These are phyloP conservation scores for Gila robusta DNA, from an alignment of 2,797 vertebrate species.

Conservation along the genomic window DNA sequence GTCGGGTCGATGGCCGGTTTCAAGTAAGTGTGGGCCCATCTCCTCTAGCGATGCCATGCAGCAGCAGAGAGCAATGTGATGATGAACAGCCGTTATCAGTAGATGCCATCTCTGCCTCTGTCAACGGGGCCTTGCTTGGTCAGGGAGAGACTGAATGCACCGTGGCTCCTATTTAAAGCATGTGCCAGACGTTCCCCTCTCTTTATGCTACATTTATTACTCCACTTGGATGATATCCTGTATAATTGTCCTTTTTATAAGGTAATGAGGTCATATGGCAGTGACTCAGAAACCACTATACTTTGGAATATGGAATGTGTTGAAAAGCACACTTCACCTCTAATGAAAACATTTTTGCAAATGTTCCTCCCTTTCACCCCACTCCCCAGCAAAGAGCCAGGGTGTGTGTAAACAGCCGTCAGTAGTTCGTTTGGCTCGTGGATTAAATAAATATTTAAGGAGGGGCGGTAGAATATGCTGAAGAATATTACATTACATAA, in stretches of 20 bases:
- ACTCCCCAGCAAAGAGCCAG: slow-evolving; percentile 29
- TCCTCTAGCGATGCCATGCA: slow-evolving; percentile 10
- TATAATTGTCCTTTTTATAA: slow-evolving; percentile 65
- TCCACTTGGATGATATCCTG: slow-evolving; percentile 76
- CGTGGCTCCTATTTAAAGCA: slow-evolving; percentile 75
- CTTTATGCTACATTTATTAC: slow-evolving; percentile 79
- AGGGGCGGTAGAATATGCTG: background rate
- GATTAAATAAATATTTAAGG: slow-evolving; percentile 30
- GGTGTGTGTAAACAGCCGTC: slow-evolving; percentile 33
- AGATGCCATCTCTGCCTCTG: slow-evolving; percentile 78
- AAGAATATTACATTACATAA: background rate
- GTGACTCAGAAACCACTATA: slow-evolving; percentile 70
- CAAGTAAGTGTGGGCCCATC: slow-evolving; percentile 16
- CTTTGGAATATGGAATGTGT: slow-evolving; percentile 65
- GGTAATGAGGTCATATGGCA: slow-evolving; percentile 72
- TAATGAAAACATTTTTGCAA: slow-evolving; percentile 58
- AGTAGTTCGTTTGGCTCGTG: slow-evolving; percentile 11
- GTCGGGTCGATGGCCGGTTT: background rate
- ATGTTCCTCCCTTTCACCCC: slow-evolving; percentile 36
- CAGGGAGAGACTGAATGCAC: slow-evolving; percentile 68
- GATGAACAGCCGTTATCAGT: slow-evolving; percentile 79
- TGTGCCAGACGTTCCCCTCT: slow-evolving; percentile 67
- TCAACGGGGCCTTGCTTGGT: slow-evolving; percentile 76
- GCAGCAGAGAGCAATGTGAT: slow-evolving; percentile 70
- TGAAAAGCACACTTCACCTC: slow-evolving; percentile 71